Evolutionary conservation across 1,140 invertebrate species (phyloP), one percentile per base, ranked within the genome.

Genomic region (Acyrthosiphon pisum): DNA sequence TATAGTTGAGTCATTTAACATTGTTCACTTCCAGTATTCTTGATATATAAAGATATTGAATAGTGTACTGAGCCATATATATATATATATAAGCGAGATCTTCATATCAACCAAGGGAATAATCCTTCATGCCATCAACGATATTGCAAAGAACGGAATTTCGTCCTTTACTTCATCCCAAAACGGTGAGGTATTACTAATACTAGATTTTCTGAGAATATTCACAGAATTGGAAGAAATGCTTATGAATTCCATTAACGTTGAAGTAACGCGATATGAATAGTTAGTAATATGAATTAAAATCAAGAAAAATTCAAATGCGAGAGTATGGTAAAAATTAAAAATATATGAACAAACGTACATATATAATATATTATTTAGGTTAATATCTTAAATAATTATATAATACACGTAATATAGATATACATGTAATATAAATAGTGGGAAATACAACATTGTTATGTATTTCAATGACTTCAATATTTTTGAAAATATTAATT

Each of bases 161-260:
- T 88, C 48, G 22, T 35, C 46, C 87, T 53, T 50, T 41, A n/a
- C 86, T 48, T 18, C 46, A 30, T 46, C 84, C 48, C 48, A 37
- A 35, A 50, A 88, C 18, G n/a, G 20, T 22, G 87, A 20, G 7
- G 7, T 88, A 88, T 88, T 88, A 53, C n/a, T 48, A 53, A 53
- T 88, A 53, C 87, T 53, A 35, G 46, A 53, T 88, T 88, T 88
- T 88, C n/a, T 37, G 30, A 48, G 35, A 50, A 88, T 88, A 53
- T 35, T 35, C 46, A 88, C 22, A 35, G 6, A 23, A 44, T 26
- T 23, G 46, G 46, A 88, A 50, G 7, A 88, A 88, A 53, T 53
- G 87, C n/a, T 50, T 50, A 88, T 88, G 46, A 88, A 88, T 88
- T 88, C 87, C n/a, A 88, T 53, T 23, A 53, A 88, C 46, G 46